phyloP scores from a whole-genome alignment of 1,140 invertebrate genomes.

The Tribolium madens region DNA sequence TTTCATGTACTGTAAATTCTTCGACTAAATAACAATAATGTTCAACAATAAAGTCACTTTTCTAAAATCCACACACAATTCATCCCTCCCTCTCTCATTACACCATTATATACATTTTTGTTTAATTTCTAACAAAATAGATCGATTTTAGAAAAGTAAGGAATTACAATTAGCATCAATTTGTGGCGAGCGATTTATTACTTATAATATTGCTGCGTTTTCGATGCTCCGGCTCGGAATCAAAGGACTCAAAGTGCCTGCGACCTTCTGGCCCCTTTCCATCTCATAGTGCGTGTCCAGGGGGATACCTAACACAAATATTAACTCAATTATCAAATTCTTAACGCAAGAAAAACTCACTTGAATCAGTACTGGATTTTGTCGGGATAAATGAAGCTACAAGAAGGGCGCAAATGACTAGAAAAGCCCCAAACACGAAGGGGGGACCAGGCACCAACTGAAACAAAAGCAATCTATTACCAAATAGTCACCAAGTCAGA shows the following conservation, averaged over 20 bases:
- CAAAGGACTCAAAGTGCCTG: slow-evolving; percentile 82
- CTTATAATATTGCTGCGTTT: slow-evolving; percentile 62
- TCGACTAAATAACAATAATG: slow-evolving; percentile 16
- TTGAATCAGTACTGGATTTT: slow-evolving; percentile 59
- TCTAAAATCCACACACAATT: slow-evolving; percentile 15
- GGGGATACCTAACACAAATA: slow-evolving; percentile 71
- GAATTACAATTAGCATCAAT: slow-evolving; percentile 5
- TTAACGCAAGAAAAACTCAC: no score
- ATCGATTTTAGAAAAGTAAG: slow-evolving; percentile 36
- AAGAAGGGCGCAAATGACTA: slow-evolving; percentile 89
- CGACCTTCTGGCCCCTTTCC: slow-evolving; percentile 78
- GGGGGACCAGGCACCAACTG: slow-evolving; percentile 95
- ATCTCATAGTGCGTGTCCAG: slow-evolving; percentile 84
- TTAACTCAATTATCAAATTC: slow-evolving; percentile 4
- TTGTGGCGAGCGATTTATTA: slow-evolving; percentile 12
- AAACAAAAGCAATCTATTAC: no score
- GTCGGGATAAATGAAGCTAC: slow-evolving; percentile 64
- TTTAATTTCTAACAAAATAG: slow-evolving; percentile 22
- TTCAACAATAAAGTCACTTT: slow-evolving; percentile 30
- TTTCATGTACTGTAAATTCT: neutral
- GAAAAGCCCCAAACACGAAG: slow-evolving; percentile 97
- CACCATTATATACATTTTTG: neutral
- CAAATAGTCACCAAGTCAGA: no score
- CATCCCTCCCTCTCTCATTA: neutral
- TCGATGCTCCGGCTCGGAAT: slow-evolving; percentile 73